phyloP scores from a whole-genome alignment of 1,140 invertebrate genomes.

The Oreohelix idahoensis region DNA sequence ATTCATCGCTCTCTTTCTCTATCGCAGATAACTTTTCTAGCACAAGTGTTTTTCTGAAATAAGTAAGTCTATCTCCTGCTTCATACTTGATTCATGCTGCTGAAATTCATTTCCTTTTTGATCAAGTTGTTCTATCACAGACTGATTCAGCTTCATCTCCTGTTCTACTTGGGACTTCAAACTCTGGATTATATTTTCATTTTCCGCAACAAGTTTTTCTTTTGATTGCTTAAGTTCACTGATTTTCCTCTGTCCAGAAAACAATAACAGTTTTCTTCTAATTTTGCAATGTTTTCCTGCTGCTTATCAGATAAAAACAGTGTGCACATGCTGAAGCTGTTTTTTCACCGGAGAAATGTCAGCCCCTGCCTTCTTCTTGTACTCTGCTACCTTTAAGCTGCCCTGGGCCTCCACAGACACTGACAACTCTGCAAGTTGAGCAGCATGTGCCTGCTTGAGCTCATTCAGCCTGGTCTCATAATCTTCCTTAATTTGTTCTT shows the following conservation, averaged over 20 bases:
- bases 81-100: not conserved
- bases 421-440: constrained; percentile 39
- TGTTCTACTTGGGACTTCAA: constrained; percentile 44
- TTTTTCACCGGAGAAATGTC: constrained; percentile 69
- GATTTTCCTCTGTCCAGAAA: constrained; percentile 31
- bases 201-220: constrained; percentile 28
- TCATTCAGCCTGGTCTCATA: constrained; percentile 38
- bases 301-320: constrained; percentile 51
- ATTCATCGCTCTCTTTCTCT: not conserved
- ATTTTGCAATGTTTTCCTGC: constrained; percentile 50
- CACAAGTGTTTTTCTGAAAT: constrained; percentile 5
- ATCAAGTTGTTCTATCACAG: constrained; percentile 47
- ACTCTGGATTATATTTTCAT: constrained; percentile 35
- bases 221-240: constrained; percentile 41
- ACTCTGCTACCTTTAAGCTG: constrained; percentile 62
- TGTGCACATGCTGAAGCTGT: constrained; percentile 61
- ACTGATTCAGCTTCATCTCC: constrained; percentile 48
- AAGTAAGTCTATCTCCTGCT: not conserved
- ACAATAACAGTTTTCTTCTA: constrained; percentile 47
- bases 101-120: constrained; percentile 14
- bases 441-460: constrained; percentile 51
- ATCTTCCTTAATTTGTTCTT: constrained; percentile 23
- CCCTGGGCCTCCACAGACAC: constrained; percentile 59
- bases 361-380: constrained; percentile 70
- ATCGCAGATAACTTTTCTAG: not conserved